Percentiles rank a stretch among this genome's conserved stretches.
Evolutionary conservation across 2,888 invertebrate genomes (phyloP).

Genomic region (Halictus quadricinctus): DNA sequence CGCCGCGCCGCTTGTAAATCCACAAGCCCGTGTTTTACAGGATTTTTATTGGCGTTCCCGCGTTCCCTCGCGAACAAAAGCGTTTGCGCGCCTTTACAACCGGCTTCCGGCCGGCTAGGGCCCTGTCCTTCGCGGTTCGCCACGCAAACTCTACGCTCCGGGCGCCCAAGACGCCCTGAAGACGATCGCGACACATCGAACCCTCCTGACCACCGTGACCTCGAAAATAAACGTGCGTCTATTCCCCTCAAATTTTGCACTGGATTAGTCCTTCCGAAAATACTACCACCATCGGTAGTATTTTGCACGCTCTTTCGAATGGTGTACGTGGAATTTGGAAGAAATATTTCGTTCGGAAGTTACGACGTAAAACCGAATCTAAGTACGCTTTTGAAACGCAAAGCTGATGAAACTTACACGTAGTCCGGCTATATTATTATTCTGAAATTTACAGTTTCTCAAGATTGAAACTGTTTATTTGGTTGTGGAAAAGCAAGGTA

Average conservation of each 20-base stretch:
- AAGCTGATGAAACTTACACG: background rate
- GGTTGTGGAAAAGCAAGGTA: background rate
- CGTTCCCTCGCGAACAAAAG: slow-evolving; percentile 48
- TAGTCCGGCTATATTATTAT: background rate
- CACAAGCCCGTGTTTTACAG: slow-evolving; percentile 50
- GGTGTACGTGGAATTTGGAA: background rate
- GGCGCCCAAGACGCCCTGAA: background rate
- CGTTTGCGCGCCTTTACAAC: slow-evolving; percentile 65
- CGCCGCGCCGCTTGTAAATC: slow-evolving; percentile 38
- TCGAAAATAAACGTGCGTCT: background rate
- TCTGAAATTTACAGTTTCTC: background rate
- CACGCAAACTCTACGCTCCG: background rate
- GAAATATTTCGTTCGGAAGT: background rate
- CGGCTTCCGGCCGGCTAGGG: slow-evolving; percentile 63
- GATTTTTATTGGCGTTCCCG: slow-evolving; percentile 40
- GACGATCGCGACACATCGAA: slow-evolving; percentile 1
- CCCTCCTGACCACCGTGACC: background rate
- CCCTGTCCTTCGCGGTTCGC: slow-evolving; percentile 40
- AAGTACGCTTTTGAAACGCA: background rate
- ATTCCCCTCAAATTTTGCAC: background rate
- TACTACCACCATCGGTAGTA: background rate
- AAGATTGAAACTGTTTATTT: background rate
- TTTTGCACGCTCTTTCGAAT: background rate
- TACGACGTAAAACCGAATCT: rapidly evolving
- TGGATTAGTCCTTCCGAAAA: background rate